Percentiles rank a stretch among this genome's conserved stretches.
Conservation (phyloP, 2,797 vertebrate species). For the Chanos chanos region DNA sequence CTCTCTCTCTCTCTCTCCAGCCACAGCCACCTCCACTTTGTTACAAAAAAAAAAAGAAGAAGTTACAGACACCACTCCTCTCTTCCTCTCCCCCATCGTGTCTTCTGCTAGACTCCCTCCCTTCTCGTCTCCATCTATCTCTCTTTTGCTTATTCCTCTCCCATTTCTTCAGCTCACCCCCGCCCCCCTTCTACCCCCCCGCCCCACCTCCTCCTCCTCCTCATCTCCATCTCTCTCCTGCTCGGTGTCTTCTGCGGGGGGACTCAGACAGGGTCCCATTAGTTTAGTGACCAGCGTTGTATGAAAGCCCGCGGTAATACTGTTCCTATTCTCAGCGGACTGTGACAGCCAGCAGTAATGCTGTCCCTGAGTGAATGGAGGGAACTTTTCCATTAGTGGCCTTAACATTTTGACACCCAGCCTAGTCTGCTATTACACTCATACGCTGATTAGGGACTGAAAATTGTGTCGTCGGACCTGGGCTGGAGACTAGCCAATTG, state of each 20-base stretch:
- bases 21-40: too few relatives aligned
- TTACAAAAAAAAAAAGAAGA: too few relatives aligned
- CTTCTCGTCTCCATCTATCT: neutral
- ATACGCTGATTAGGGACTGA: conserved; percentile 72
- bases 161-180: conserved; percentile 60
- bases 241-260: conserved; percentile 11
- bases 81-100: conserved; percentile 49
- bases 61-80: too few relatives aligned
- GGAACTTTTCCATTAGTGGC: conserved; percentile 88
- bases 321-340: conserved; percentile 71
- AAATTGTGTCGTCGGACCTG: conserved; percentile 81
- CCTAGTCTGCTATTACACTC: conserved; percentile 85
- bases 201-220: conserved; percentile 24
- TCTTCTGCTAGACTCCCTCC: conserved; percentile 16
- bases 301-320: conserved; percentile 51
- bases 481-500: conserved; percentile 62
- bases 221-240: conserved; percentile 49
- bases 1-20: conserved; percentile 25
- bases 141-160: neutral
- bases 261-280: conserved; percentile 75
- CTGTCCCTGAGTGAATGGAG: conserved; percentile 80
- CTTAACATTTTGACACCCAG: conserved; percentile 89
- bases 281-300: conserved; percentile 76
- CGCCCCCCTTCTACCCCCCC: conserved; percentile 57
- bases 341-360: conserved; percentile 80